These are phyloP conservation scores for Pitangus sulphuratus DNA, from an alignment of 2,797 vertebrate species.

Conservation along the genomic window DNA sequence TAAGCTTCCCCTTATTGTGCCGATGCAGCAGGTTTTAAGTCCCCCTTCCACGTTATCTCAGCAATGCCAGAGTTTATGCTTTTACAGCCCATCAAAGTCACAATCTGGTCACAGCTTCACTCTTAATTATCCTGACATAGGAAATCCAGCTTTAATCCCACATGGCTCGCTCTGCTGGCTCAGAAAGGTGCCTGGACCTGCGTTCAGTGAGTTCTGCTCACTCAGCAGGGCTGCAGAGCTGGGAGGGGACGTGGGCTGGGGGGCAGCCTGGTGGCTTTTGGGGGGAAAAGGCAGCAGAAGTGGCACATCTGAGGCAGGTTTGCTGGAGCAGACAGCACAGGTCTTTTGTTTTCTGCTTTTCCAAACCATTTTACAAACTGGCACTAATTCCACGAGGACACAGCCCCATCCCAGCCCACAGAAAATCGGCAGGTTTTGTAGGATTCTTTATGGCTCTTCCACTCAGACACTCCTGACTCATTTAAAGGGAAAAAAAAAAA, in stretches of 20 bases:
- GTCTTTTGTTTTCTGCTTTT: neutral
- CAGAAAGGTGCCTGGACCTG: neutral
- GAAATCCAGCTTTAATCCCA: constrained; percentile 35
- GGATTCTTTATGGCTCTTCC: neutral
- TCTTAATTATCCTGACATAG: constrained; percentile 45
- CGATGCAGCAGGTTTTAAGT: neutral
- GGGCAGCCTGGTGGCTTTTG: neutral
- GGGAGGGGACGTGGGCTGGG: rapidly evolving
- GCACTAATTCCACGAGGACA: neutral
- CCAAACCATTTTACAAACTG: neutral
- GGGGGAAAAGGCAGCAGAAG: neutral
- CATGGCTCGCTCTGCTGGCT: neutral
- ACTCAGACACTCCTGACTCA: neutral
- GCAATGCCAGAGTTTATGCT: constrained; percentile 3
- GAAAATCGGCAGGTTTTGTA: neutral
- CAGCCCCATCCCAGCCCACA: neutral
- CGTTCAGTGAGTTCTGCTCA: neutral
- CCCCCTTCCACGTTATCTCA: neutral
- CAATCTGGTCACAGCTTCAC: constrained; percentile 13
- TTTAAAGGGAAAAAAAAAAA: neutral
- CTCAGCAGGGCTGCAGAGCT: constrained; percentile 1
- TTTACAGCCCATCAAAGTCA: constrained; percentile 11
- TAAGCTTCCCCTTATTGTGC: constrained; percentile 46
- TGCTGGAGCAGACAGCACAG: neutral
- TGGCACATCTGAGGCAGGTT: neutral